These are phyloP conservation scores for Myotis vivesi DNA, from an alignment of 2,797 vertebrate species.

Conservation along the genomic window DNA sequence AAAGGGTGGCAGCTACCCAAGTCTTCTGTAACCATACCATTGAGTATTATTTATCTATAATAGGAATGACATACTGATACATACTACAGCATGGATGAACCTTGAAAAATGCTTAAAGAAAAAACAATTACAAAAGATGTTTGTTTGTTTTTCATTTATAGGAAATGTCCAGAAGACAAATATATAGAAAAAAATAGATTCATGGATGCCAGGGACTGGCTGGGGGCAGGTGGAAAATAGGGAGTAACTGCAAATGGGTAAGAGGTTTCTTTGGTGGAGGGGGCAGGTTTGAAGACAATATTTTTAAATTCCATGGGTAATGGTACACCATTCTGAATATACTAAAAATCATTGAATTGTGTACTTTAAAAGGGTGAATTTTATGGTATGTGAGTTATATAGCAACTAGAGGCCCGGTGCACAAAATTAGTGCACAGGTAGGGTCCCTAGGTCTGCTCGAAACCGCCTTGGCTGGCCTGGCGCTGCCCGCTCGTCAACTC, in stretches of 20 bases:
- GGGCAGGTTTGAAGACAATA: neutral
- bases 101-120: neutral
- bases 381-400: no score
- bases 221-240: neutral
- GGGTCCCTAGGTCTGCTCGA: no score
- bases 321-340: neutral
- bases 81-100: neutral
- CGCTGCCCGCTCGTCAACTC: accelerated
- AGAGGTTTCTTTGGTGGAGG: neutral
- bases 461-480: no score
- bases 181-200: neutral
- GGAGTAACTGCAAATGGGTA: neutral
- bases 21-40: neutral
- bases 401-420: no score
- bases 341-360: neutral
- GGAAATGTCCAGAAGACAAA: neutral
- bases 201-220: neutral
- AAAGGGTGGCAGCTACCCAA: neutral
- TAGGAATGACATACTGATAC: neutral
- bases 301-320: neutral
- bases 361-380: neutral
- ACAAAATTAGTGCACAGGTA: neutral
- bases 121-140: neutral
- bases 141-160: neutral
- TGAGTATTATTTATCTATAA: neutral